A percentile compares a stretch with the other conserved stretches of the same genome.
These are phyloP conservation scores for Tetropium fuscum DNA, from an alignment of 2,888 invertebrate species.

Conservation along the genomic window DNA sequence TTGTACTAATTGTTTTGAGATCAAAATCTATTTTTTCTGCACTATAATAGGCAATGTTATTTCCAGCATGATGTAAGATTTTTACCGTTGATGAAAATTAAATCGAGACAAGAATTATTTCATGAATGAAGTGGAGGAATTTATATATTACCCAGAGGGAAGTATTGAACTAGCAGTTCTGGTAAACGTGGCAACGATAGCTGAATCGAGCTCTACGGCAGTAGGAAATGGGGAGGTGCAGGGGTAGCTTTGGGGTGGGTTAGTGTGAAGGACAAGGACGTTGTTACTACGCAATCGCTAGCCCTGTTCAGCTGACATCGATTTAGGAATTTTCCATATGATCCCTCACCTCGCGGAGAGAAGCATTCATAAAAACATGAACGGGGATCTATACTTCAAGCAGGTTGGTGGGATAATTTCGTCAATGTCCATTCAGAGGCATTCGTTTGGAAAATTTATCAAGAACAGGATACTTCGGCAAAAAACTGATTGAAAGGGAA, in stretches of 20 bases:
- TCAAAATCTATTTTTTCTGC: no score
- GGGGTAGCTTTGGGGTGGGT: constrained; percentile 23
- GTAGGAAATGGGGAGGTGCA: constrained; percentile 11
- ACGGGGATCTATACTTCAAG: constrained; percentile 1
- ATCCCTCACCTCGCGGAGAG: constrained; percentile 16
- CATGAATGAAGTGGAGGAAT: no score
- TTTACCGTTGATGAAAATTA: no score
- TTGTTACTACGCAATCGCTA: constrained; percentile 17
- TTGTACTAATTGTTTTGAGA: no score
- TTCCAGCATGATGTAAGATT: no score
- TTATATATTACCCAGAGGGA: no score
- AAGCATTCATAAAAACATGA: constrained; percentile 21
- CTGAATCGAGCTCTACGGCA: constrained; percentile 19
- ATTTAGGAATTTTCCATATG: constrained; percentile 29
- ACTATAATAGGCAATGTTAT: no score
- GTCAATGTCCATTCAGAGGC: constrained; percentile 6
- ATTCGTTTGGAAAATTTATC: constrained; percentile 12
- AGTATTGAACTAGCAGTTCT: neutral
- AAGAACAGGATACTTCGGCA: neutral
- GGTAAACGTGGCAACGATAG: constrained; percentile 14
- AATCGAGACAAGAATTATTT: no score
- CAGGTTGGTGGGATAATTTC: constrained; percentile 3
- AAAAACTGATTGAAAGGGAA: neutral
- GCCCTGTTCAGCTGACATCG: constrained; percentile 30
- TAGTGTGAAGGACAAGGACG: constrained; percentile 28